phyloP scores from a whole-genome alignment of 2,113 vertebrate species.

The Archocentrus centrarchus region DNA sequence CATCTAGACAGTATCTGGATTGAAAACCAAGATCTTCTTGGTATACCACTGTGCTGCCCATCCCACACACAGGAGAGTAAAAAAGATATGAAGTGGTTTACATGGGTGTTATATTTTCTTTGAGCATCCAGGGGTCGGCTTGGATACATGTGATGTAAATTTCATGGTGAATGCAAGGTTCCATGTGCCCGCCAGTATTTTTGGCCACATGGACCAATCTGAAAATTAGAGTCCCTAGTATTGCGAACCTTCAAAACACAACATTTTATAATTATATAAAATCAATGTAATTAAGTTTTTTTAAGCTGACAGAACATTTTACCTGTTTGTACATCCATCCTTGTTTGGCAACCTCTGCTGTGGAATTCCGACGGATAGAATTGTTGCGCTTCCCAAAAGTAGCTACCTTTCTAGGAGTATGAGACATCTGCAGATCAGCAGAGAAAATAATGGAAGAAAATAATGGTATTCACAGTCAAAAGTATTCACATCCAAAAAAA shows the following conservation, averaged over 20 bases:
- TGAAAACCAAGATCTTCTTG: too few species aligned
- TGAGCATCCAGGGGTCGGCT: too few species aligned
- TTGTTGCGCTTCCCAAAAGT: constrained; percentile 95
- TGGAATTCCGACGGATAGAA: constrained; percentile 95
- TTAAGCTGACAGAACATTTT: background rate
- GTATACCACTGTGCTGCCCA: too few species aligned
- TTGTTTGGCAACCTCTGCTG: constrained; percentile 85
- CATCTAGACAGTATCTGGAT: too few species aligned
- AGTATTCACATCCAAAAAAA: background rate
- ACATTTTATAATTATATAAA: background rate
- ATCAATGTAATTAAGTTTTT: background rate
- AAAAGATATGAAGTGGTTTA: too few species aligned
- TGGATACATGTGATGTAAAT: too few species aligned
- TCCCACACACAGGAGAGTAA: too few species aligned
- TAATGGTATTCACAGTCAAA: background rate
- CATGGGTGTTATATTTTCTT: too few species aligned
- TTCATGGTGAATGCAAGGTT: too few species aligned
- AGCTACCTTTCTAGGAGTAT: constrained; percentile 86
- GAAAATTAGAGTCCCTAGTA: too few species aligned
- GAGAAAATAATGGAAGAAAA: background rate
- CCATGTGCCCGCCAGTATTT: too few species aligned
- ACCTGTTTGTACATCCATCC: constrained; percentile 98
- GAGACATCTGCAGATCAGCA: constrained; percentile 74
- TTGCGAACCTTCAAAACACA: background rate
- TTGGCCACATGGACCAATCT: too few species aligned